Evolutionary conservation across 2,113 vertebrate genomes (phyloP).

Genomic region (Atrichornis clamosus): DNA sequence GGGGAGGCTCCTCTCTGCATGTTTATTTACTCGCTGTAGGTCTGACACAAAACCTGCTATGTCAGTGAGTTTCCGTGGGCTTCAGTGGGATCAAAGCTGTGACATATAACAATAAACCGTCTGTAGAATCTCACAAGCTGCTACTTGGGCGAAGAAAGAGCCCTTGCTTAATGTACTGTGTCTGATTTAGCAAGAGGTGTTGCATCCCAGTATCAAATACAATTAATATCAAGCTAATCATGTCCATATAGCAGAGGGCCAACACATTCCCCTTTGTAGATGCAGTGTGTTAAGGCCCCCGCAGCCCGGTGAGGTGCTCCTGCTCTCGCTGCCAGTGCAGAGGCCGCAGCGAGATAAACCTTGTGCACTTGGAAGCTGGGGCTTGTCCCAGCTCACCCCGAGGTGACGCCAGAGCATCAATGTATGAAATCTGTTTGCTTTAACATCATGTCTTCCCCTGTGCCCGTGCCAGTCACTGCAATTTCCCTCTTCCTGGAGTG

Average conservation of each 20-base stretch:
- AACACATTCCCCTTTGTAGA: not conserved
- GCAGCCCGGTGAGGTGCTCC: not conserved
- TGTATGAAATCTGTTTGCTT: not conserved
- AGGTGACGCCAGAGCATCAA: not conserved
- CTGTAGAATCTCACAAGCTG: not conserved
- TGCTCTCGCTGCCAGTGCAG: not conserved
- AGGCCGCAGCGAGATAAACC: not conserved
- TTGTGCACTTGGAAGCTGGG: not conserved
- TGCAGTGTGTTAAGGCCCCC: fast-evolving
- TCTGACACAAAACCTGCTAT: not conserved
- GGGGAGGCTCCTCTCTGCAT: not conserved
- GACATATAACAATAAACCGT: not conserved
- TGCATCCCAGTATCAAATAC: not conserved
- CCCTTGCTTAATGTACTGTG: not conserved
- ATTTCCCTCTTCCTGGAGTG: not conserved
- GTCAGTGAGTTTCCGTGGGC: fast-evolving
- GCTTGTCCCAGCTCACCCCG: not conserved
- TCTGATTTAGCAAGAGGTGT: not conserved
- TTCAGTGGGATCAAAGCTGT: not conserved
- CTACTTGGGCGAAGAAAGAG: not conserved
- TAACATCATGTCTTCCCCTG: not conserved
- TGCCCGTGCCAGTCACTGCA: fast-evolving
- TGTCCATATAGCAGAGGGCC: not conserved
- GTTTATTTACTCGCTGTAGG: not conserved
- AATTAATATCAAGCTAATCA: not conserved